These are phyloP conservation scores for Nysson spinosus DNA, from an alignment of 2,888 invertebrate genomes.

Conservation along the genomic window DNA sequence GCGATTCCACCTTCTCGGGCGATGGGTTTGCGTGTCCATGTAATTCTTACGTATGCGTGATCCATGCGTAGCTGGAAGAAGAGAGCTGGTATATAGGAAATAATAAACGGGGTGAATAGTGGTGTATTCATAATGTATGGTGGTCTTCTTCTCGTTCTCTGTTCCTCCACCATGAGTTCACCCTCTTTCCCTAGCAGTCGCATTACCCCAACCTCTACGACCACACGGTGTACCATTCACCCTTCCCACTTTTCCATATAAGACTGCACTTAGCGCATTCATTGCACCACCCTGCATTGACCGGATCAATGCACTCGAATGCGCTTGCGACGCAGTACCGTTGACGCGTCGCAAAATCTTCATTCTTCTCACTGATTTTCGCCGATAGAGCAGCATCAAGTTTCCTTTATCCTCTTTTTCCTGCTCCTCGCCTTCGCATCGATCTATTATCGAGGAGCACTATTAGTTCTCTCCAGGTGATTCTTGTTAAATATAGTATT, in stretches of 20 bases:
- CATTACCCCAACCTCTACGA: slow-evolving; percentile 55
- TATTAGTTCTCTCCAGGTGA: no score
- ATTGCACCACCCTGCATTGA: slow-evolving; percentile 68
- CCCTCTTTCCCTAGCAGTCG: slow-evolving; percentile 38
- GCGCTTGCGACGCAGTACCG: slow-evolving; percentile 43
- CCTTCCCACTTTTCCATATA: slow-evolving; percentile 63
- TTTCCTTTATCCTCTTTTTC: slow-evolving; percentile 24
- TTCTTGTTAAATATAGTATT: no score
- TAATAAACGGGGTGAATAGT: slow-evolving; percentile 70
- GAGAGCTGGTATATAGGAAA: slow-evolving; percentile 58
- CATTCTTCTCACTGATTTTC: slow-evolving; percentile 34
- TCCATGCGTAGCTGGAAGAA: slow-evolving; percentile 25
- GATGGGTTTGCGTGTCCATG: background rate
- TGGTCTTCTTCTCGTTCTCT: slow-evolving; percentile 35
- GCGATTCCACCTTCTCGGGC: slow-evolving; percentile 22
- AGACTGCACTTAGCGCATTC: slow-evolving; percentile 72
- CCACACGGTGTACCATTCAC: slow-evolving; percentile 54
- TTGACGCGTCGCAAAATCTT: slow-evolving; percentile 52
- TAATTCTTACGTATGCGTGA: slow-evolving; percentile 10
- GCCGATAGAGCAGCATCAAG: slow-evolving; percentile 34
- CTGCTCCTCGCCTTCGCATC: background rate
- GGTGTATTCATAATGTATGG: slow-evolving; percentile 70
- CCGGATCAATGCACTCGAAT: slow-evolving; percentile 72
- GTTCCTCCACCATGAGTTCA: slow-evolving; percentile 14
- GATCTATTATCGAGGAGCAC: no score